Percentiles rank a stretch among this genome's conserved stretches.
phyloP scores from a whole-genome alignment of 35 echinoderm and acorn worm species.

The Apostichopus parvimensis region DNA sequence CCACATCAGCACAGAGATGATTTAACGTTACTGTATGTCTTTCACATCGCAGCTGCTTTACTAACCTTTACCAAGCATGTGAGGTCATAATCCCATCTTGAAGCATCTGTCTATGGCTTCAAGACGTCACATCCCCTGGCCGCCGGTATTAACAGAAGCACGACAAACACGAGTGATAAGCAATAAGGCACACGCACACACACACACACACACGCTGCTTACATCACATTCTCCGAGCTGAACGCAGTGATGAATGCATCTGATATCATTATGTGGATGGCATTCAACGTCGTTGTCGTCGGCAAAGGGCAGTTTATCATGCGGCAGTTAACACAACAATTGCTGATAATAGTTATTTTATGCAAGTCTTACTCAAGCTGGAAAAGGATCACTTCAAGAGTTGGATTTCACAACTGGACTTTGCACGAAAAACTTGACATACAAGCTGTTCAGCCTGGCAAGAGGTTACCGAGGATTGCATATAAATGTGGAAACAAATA shows the following conservation, averaged over 20 bases:
- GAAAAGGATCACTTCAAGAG: background rate
- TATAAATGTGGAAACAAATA: background rate
- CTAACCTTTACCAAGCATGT: constrained; percentile 45
- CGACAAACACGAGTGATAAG: constrained; percentile 22
- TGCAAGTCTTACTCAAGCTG: background rate
- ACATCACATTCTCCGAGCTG: background rate
- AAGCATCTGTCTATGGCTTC: constrained; percentile 50
- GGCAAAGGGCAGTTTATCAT: constrained; percentile 5
- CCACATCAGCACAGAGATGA: constrained; percentile 38
- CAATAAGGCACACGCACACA: background rate
- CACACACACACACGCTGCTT: background rate
- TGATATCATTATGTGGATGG: constrained; percentile 10
- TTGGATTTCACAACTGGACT: background rate
- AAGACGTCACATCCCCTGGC: constrained; percentile 46
- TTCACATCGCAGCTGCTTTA: constrained; percentile 40
- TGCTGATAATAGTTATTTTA: constrained; percentile 22
- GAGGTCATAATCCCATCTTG: constrained; percentile 52
- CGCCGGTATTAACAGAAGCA: background rate
- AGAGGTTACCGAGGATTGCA: background rate
- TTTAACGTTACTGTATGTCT: constrained; percentile 30
- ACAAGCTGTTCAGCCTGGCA: background rate
- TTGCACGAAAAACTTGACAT: background rate
- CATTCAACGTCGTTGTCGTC: background rate
- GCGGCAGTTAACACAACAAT: constrained; percentile 30
- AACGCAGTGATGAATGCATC: background rate